phyloP scores from a whole-genome alignment of 1,140 invertebrate species.

The Brachystomella parvula region DNA sequence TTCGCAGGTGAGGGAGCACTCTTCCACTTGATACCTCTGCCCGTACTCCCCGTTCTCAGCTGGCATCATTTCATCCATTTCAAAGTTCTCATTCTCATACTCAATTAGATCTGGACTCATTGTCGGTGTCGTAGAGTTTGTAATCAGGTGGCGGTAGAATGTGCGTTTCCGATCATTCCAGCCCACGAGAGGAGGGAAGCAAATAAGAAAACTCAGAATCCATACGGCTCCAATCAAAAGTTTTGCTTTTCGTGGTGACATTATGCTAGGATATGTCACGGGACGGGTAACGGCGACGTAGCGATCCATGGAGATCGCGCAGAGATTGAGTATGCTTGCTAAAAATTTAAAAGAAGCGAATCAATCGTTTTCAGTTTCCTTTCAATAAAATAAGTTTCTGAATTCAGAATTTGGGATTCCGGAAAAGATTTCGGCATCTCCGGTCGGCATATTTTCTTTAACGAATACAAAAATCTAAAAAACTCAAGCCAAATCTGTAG shows the following conservation, averaged over 20 bases:
- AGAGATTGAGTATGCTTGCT: slow-evolving; percentile 28
- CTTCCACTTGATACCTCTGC: slow-evolving; percentile 18
- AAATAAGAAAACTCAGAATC: slow-evolving; percentile 92
- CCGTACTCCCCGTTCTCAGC: not conserved
- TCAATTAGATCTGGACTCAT: not conserved
- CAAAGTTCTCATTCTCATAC: not conserved
- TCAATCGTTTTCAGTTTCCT: not conserved
- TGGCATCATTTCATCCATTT: not conserved
- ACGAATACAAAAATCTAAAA: too few relatives aligned
- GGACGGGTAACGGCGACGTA: slow-evolving; percentile 92
- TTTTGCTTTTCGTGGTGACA: slow-evolving; percentile 80
- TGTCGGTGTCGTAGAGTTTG: not conserved
- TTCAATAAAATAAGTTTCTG: not conserved
- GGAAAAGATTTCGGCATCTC: not conserved
- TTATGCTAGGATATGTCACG: slow-evolving; percentile 82
- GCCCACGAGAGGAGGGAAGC: slow-evolving; percentile 81
- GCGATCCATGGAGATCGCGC: slow-evolving; percentile 73
- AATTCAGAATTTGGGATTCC: too few relatives aligned
- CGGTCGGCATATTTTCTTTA: not conserved
- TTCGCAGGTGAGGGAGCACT: slow-evolving; percentile 75
- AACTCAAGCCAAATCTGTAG: too few relatives aligned
- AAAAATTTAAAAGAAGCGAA: not conserved
- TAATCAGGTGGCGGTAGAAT: slow-evolving; percentile 25
- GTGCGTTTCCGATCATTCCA: slow-evolving; percentile 65
- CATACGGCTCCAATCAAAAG: slow-evolving; percentile 81